Evolutionary conservation across 30 jellyfish, hydroid and myxozoan genomes (phyloP).

Genomic region (Mastigias papua): DNA sequence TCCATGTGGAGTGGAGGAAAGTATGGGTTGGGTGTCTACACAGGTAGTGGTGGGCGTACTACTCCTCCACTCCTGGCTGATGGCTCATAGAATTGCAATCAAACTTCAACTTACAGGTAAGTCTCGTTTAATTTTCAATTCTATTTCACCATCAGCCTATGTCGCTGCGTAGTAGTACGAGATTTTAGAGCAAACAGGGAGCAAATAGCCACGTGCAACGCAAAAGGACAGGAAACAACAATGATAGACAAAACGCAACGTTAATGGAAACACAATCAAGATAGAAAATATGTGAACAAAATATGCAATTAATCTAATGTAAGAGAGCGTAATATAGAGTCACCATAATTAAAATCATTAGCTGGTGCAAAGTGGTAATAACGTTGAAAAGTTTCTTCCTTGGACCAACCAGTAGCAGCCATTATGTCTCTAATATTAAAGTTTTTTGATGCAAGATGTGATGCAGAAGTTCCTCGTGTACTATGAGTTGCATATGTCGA

Average conservation of each 20-base stretch:
- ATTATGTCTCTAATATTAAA: conserved; percentile 10
- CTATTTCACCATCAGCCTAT: neutral
- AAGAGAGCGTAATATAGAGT: neutral
- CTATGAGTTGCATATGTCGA: neutral
- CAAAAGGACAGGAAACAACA: neutral
- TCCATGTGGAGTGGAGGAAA: neutral
- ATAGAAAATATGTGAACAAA: neutral
- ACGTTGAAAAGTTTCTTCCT: neutral
- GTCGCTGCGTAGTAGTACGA: neutral
- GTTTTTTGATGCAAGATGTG: conserved; percentile 11
- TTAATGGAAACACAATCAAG: neutral
- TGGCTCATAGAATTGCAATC: no score
- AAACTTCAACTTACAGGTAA: no score
- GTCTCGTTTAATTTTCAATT: no score
- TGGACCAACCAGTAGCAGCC: conserved; percentile 6
- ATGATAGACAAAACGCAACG: neutral
- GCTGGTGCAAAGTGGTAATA: neutral
- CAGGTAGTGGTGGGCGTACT: no score
- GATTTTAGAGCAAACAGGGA: neutral
- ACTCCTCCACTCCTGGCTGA: no score
- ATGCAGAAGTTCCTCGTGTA: conserved; percentile 25
- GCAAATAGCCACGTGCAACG: neutral
- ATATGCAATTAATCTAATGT: no score
- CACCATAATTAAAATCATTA: neutral
- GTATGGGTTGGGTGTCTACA: neutral